Percentiles rank a stretch among this genome's conserved stretches.
phyloP scores from a whole-genome alignment of 1,140 invertebrate genomes.

The Drosophila subobscura region DNA sequence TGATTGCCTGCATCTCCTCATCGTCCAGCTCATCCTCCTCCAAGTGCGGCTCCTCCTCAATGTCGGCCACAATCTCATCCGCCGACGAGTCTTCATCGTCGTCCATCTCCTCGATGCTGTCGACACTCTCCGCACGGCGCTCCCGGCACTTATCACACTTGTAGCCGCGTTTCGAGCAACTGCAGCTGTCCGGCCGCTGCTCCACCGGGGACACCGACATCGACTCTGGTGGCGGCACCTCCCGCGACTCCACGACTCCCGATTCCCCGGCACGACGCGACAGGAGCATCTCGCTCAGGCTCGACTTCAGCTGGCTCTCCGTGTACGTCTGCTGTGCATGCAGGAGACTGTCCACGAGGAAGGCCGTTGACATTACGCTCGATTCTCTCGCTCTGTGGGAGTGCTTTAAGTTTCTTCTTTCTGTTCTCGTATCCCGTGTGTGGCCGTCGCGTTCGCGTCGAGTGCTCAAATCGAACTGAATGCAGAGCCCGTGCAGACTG shows the following conservation, averaged over 20 bases:
- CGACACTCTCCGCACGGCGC: constrained; percentile 67
- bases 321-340: constrained; percentile 78
- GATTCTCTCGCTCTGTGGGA: neutral
- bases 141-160: constrained; percentile 82
- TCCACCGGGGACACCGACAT: constrained; percentile 27
- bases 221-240: constrained; percentile 4
- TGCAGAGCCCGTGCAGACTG: neutral
- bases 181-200: constrained; percentile 45
- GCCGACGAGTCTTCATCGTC: constrained; percentile 72
- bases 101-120: constrained; percentile 73
- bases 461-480: constrained; percentile 77
- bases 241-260: constrained; percentile 22
- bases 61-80: constrained; percentile 73
- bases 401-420: constrained; percentile 7
- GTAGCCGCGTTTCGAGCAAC: constrained; percentile 68
- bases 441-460: constrained; percentile 68
- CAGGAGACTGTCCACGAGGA: constrained; percentile 77
- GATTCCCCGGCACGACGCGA: constrained; percentile 46
- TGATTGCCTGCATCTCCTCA: constrained; percentile 59
- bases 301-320: constrained; percentile 70
- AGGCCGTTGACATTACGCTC: constrained; percentile 77
- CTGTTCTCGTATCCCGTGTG: constrained; percentile 11
- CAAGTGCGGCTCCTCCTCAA: constrained; percentile 57
- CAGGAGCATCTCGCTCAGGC: constrained; percentile 74
- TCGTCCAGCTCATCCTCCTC: constrained; percentile 70